A percentile compares a stretch with the other conserved stretches of the same genome.
phyloP scores from a whole-genome alignment of 2,113 vertebrate genomes.

The Tricholaema leucomelas region DNA sequence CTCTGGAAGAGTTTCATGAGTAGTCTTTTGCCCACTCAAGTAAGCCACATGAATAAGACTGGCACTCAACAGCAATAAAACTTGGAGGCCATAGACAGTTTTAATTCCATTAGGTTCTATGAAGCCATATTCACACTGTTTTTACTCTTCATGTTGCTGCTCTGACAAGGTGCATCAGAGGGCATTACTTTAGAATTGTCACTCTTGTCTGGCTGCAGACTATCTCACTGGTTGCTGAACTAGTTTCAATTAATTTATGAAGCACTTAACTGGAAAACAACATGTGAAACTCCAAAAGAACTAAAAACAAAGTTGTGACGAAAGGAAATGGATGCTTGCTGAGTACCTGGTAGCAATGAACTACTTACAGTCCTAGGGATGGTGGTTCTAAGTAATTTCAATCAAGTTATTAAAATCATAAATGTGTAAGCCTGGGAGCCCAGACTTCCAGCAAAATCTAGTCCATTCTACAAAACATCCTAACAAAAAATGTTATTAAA shows the following conservation, averaged over 20 bases:
- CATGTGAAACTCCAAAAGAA: fast-evolving
- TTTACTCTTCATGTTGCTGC: background rate
- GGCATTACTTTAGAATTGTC: background rate
- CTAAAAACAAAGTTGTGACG: background rate
- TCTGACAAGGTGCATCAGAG: background rate
- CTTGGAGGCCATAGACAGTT: background rate
- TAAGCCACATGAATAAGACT: fast-evolving
- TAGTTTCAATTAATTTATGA: background rate
- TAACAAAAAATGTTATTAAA: background rate
- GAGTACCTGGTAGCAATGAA: background rate
- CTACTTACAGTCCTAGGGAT: background rate
- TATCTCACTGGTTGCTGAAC: background rate
- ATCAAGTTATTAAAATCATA: background rate
- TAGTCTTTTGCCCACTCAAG: background rate
- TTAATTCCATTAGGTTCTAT: background rate
- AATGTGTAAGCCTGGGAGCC: background rate
- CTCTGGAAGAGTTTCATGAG: background rate
- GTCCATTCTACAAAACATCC: background rate
- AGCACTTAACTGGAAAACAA: background rate
- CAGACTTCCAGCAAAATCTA: background rate
- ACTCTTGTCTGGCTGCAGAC: background rate
- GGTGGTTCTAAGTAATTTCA: background rate
- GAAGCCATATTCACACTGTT: background rate
- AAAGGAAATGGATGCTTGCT: background rate
- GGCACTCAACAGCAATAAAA: background rate